Evolutionary conservation across 37 sponge, comb jelly and placozoan genomes (phyloP).

Genomic region (Aphrocallistes beatrix): DNA sequence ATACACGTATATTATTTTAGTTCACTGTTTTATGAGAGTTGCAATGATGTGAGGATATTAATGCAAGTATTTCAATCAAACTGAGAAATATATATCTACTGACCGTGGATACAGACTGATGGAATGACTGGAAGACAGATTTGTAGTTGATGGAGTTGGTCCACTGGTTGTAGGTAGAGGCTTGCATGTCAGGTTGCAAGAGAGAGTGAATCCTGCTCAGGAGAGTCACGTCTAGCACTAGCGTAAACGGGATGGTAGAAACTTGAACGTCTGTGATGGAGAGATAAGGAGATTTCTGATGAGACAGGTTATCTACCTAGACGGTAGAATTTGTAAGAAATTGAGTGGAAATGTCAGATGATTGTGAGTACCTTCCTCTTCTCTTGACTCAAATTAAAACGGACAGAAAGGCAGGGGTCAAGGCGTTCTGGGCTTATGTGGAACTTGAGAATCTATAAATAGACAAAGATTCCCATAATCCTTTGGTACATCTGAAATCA

Average conservation of each 20-base stretch:
- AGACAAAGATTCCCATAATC: not conserved
- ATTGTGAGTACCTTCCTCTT: not conserved
- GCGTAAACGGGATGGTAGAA: not conserved
- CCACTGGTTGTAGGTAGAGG: slow-evolving; percentile 14
- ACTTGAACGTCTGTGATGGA: not conserved
- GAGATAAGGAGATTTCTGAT: not conserved
- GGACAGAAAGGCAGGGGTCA: not conserved
- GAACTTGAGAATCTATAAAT: not conserved
- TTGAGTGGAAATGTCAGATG: not conserved
- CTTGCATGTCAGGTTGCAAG: slow-evolving; percentile 10
- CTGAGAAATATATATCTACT: not conserved
- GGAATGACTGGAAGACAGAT: not conserved
- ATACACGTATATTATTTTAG: no score
- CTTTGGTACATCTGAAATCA: not conserved
- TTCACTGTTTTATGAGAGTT: no score
- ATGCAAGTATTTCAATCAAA: no score
- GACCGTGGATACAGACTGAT: not conserved
- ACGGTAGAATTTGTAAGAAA: not conserved
- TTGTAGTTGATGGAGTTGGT: not conserved
- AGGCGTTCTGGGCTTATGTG: not conserved
- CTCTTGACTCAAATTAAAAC: not conserved
- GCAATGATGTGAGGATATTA: no score
- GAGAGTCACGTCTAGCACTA: not conserved
- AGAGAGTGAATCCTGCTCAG: slow-evolving; percentile 7
- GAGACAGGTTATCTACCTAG: not conserved